Evolutionary conservation across 2,888 invertebrate species (phyloP), one percentile per base, ranked within the genome.

Genomic region (Cephus runcator): DNA sequence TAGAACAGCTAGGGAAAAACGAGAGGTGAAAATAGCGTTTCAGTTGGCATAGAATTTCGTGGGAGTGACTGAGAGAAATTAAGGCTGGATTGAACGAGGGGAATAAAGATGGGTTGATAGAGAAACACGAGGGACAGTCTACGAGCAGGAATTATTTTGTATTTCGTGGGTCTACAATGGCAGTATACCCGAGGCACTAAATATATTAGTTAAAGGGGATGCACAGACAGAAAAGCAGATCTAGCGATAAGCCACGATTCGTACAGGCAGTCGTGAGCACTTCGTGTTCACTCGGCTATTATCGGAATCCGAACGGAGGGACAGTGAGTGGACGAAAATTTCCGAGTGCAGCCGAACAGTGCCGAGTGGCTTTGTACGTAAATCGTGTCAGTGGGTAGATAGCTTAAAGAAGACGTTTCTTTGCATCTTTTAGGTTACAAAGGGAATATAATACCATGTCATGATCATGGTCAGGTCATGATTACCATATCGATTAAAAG

Each of bases 181-280:
- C 83, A 83, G 83, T 79, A 83, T 79, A 83, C 83, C 76, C 78
- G 79, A 34, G 85, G 85, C 85, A 85, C 79, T 82, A 88, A 86
- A 88, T 87, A 88, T 87, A 88, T 87, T 86, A 86, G 86, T 87
- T 87, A 85, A 88, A 88, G 85, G 85, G 86, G 85, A 87, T 87
- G 83, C 82, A 79, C 81, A 82, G 83, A 83, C 82, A 79, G 79
- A 83, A 83, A 83, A 85, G 81, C 81, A 81, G 79, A 83, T 77
- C 74, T 75, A 35, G 12, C 69, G 69, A 69, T 69, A 69, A 69
- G 69, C 30, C 69, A 69, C 69, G 30, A n/a, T 31, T 36, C 36
- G 36, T 36, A 36, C 12, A 36, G 15, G 4, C 15, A 12, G 12
- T 12, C 12, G 4, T 36, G 12, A 36, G 36, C 4, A 36, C 36